Conservation (phyloP, 2,113 vertebrate genomes). For the Rhombomys opimus region DNA sequence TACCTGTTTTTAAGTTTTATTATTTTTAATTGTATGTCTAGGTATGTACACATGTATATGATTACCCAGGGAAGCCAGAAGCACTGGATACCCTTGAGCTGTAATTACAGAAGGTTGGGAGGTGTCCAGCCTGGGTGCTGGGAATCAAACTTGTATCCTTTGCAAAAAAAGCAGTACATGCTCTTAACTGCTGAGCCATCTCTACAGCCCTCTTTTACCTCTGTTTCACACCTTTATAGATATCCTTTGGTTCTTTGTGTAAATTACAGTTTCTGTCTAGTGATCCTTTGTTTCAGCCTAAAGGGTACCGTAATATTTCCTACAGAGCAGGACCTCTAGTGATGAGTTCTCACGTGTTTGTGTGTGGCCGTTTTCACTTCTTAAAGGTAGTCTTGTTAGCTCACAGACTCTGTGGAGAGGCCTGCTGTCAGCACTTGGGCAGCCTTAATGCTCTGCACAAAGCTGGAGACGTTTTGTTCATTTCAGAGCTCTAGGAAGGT, state of each 20-base stretch:
- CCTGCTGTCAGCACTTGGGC: background rate
- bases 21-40: background rate
- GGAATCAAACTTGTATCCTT: background rate
- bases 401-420: background rate
- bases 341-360: background rate
- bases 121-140: background rate
- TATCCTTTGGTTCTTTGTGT: background rate
- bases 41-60: background rate
- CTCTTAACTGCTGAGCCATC: background rate
- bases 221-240: background rate
- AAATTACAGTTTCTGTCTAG: background rate
- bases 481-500: background rate
- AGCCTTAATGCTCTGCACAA: background rate
- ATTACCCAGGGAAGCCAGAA: background rate
- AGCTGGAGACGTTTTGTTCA: too few species aligned
- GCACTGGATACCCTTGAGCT: background rate
- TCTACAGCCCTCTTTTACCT: background rate
- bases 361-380: background rate
- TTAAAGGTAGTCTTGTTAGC: background rate
- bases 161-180: background rate
- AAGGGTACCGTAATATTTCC: background rate
- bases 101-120: background rate
- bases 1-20: background rate
- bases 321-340: background rate
- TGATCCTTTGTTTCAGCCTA: background rate